Evolutionary conservation across 2,888 invertebrate species (phyloP).

Genomic region (Limnephilus marmoratus): DNA sequence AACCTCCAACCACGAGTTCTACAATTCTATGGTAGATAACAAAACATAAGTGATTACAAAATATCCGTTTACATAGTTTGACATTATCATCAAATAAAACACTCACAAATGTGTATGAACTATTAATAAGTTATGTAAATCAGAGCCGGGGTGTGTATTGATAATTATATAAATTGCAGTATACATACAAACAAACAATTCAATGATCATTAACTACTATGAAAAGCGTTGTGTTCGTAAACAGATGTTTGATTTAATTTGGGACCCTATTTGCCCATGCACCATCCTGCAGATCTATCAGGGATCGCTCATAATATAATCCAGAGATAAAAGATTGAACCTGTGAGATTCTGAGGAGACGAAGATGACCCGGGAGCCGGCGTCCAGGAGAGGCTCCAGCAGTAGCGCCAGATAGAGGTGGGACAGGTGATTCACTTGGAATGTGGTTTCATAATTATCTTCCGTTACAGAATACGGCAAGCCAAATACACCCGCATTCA

Average conservation of each 20-base stretch:
- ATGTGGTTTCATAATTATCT: slow-evolving; percentile 87
- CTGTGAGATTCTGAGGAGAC: slow-evolving; percentile 94
- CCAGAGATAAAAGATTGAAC: slow-evolving; percentile 71
- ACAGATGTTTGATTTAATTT: not conserved
- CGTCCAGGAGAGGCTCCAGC: slow-evolving; percentile 82
- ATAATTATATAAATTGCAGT: too few relatives aligned
- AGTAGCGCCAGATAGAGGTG: slow-evolving; percentile 89
- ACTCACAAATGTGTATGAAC: too few relatives aligned
- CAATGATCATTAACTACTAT: too few relatives aligned
- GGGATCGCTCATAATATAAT: not conserved
- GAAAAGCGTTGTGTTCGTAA: too few relatives aligned
- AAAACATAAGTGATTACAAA: not conserved
- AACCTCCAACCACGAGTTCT: too few relatives aligned
- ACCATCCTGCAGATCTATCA: not conserved
- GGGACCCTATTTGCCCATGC: not conserved
- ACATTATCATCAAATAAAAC: not conserved
- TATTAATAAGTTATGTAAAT: too few relatives aligned
- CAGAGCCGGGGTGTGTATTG: too few relatives aligned
- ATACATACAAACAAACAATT: too few relatives aligned
- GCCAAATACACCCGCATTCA: slow-evolving; percentile 91
- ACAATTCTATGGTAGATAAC: not conserved
- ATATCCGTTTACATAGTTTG: not conserved
- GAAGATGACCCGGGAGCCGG: slow-evolving; percentile 86
- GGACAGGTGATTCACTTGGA: slow-evolving; percentile 92
- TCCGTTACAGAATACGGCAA: slow-evolving; percentile 83